phyloP scores from a whole-genome alignment of 2,888 invertebrate species.

The Cosmopolites sordidus region DNA sequence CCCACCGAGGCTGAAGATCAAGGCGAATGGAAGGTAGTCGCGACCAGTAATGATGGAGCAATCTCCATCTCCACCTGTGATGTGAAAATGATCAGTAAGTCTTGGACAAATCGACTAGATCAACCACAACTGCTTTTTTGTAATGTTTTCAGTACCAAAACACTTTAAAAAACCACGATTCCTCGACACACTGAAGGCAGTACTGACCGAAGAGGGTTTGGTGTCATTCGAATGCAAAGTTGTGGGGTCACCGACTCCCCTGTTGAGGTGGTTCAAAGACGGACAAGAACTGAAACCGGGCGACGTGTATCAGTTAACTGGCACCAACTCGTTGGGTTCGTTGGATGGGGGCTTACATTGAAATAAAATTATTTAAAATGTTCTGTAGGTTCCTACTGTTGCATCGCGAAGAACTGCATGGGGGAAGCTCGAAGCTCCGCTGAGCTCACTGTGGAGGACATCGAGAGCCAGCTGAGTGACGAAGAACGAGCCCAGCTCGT shows the following conservation, averaged over 20 bases:
- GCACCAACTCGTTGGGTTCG: slow-evolving; percentile 73
- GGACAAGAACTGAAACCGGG: slow-evolving; percentile 88
- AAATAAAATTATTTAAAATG: slow-evolving; percentile 56
- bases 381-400: slow-evolving; percentile 83
- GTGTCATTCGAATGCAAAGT: slow-evolving; percentile 93
- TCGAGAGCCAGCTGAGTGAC: slow-evolving; percentile 82
- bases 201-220: slow-evolving; percentile 84
- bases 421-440: slow-evolving; percentile 83
- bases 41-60: slow-evolving; percentile 69
- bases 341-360: not conserved
- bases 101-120: no score
- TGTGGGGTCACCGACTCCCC: slow-evolving; percentile 85
- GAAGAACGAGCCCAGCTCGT: slow-evolving; percentile 76
- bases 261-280: slow-evolving; percentile 87
- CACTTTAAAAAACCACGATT: slow-evolving; percentile 86
- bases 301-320: slow-evolving; percentile 87
- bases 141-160: slow-evolving; percentile 68
- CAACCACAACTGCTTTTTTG: not conserved
- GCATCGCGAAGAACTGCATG: slow-evolving; percentile 87
- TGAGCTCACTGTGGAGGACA: slow-evolving; percentile 84
- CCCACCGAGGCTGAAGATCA: slow-evolving; percentile 76
- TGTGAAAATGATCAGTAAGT: slow-evolving; percentile 74
- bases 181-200: slow-evolving; percentile 84
- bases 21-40: slow-evolving; percentile 88
- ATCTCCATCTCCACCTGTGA: slow-evolving; percentile 71